These are phyloP conservation scores for Zoanthus gigantus DNA, from an alignment of 92 coral and sea anemone genomes.

Conservation along the genomic window DNA sequence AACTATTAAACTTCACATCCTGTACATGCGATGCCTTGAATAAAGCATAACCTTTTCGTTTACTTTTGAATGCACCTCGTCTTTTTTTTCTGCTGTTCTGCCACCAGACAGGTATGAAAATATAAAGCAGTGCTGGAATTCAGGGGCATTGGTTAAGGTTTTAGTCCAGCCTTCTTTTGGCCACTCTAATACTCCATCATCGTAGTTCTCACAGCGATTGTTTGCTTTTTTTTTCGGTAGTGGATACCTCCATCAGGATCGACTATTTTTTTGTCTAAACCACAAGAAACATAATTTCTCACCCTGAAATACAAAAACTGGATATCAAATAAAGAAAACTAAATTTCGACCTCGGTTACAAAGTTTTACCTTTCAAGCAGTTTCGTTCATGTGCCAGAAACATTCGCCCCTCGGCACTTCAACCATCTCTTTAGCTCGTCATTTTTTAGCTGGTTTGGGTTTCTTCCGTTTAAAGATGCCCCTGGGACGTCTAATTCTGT, in stretches of 20 bases:
- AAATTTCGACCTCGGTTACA: neutral
- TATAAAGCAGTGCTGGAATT: slow-evolving; percentile 21
- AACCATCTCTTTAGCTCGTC: slow-evolving; percentile 51
- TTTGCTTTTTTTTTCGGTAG: slow-evolving; percentile 6
- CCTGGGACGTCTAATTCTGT: slow-evolving; percentile 45
- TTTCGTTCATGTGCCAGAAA: slow-evolving; percentile 11
- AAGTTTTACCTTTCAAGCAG: slow-evolving; percentile 14
- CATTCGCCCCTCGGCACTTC: slow-evolving; percentile 33
- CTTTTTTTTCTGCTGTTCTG: slow-evolving; percentile 43
- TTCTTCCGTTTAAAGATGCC: slow-evolving; percentile 37
- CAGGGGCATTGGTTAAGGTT: neutral
- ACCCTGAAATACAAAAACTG: slow-evolving; percentile 41
- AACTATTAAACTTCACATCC: neutral
- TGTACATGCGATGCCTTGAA: neutral
- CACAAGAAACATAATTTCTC: slow-evolving; percentile 51
- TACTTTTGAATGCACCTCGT: slow-evolving; percentile 1
- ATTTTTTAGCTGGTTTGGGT: slow-evolving; percentile 22
- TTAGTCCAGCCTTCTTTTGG: slow-evolving; percentile 1
- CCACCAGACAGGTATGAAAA: slow-evolving; percentile 49
- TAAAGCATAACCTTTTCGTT: neutral
- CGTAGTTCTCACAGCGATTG: slow-evolving; percentile 1
- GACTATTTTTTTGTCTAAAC: slow-evolving; percentile 37
- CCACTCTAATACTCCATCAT: slow-evolving; percentile 1
- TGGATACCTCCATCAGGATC: slow-evolving; percentile 44
- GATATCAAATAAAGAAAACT: neutral